phyloP scores from a whole-genome alignment of 30 jellyfish, hydroid and myxozoan genomes.

The Aurelia sp. region DNA sequence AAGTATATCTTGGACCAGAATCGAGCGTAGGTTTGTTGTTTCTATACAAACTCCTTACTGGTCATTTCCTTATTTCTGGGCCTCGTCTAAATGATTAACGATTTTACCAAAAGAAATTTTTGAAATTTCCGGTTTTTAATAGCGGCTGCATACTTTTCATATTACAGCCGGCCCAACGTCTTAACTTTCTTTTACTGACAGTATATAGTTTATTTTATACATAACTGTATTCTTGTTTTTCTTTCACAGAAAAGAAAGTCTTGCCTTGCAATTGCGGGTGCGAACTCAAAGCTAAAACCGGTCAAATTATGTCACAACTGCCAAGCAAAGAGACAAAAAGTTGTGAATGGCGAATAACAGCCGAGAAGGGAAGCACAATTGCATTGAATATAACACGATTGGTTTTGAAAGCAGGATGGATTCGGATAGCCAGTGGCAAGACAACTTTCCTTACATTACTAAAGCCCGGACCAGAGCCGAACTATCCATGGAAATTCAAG shows the following conservation, averaged over 20 bases:
- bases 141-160: no score
- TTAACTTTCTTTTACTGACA: no score
- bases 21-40: no score
- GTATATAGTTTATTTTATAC: no score
- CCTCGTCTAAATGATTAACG: no score
- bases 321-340: constrained; percentile 56
- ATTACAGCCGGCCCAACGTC: no score
- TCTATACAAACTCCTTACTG: no score
- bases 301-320: constrained; percentile 67
- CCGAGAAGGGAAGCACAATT: constrained; percentile 49
- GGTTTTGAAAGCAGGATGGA: constrained; percentile 64
- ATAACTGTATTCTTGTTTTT: neutral
- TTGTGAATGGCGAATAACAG: constrained; percentile 83
- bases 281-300: constrained; percentile 38
- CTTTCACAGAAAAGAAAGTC: constrained; percentile 27
- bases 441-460: constrained; percentile 51
- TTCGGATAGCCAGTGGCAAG: constrained; percentile 69
- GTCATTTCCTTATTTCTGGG: no score
- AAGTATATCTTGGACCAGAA: no score
- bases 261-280: constrained; percentile 88
- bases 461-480: constrained; percentile 68
- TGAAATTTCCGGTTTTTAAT: no score
- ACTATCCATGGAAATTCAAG: constrained; percentile 61
- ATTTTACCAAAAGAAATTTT: no score
- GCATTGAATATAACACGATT: constrained; percentile 60